Conservation (phyloP, 2,113 vertebrate species). For the Chauna torquata region DNA sequence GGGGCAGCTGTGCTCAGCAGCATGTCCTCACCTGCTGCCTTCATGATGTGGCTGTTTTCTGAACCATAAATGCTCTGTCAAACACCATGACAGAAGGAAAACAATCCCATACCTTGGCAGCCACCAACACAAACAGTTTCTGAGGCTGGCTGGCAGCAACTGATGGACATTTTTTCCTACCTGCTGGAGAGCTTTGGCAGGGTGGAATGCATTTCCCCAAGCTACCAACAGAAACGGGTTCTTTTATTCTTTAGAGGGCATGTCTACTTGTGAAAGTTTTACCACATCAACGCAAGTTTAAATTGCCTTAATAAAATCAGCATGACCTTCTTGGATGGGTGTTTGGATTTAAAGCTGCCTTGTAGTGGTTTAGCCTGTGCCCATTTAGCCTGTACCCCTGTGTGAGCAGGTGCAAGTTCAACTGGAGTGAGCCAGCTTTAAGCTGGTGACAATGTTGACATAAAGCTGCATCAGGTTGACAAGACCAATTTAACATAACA, state of each 20-base stretch:
- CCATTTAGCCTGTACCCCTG: neutral
- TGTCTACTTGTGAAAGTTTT: neutral
- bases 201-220: neutral
- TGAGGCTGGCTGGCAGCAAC: neutral
- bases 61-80: neutral
- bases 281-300: neutral
- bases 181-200: neutral
- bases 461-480: neutral
- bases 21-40: neutral
- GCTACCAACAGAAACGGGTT: neutral
- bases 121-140: neutral
- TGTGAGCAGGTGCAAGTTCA: neutral
- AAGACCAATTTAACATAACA: neutral
- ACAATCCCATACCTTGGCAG: neutral
- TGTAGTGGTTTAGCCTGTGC: neutral
- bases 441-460: neutral
- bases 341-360: neutral
- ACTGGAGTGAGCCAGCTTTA: neutral
- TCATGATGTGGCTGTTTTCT: neutral
- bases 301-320: neutral
- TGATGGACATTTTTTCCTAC: neutral
- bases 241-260: neutral
- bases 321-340: neutral
- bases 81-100: neutral
- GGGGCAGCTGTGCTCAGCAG: neutral